These are phyloP conservation scores for Peromyscus attwateri DNA, from an alignment of 2,797 vertebrate genomes.

Conservation along the genomic window DNA sequence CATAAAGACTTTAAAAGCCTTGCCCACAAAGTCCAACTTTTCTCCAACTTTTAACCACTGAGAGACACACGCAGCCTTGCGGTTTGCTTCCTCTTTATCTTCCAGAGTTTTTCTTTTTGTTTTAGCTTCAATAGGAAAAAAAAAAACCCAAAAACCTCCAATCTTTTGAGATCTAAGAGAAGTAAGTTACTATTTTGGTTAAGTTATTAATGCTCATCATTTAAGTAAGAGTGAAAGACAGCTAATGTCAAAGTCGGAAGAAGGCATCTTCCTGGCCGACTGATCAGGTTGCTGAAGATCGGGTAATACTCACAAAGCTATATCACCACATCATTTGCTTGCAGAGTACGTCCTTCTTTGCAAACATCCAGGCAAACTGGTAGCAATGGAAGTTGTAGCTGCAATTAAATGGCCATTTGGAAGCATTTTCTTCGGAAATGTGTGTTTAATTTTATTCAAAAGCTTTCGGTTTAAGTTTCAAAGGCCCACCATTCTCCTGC, in stretches of 20 bases:
- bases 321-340: background rate
- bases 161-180: background rate
- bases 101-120: background rate
- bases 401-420: background rate
- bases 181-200: constrained; percentile 37
- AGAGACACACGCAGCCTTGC: background rate
- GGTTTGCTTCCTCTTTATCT: background rate
- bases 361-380: background rate
- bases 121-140: constrained; percentile 11
- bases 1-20: background rate
- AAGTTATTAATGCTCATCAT: background rate
- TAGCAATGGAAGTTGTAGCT: background rate
- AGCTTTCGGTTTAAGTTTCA: background rate
- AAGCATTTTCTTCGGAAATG: background rate
- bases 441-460: background rate
- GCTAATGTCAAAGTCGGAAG: background rate
- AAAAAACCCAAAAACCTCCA: background rate
- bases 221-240: constrained; percentile 1
- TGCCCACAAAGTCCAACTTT: constrained; percentile 1
- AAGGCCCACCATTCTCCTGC: background rate
- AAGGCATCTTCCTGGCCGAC: background rate
- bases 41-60: constrained; percentile 3
- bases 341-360: background rate
- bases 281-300: background rate
- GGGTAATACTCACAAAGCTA: background rate